Percentiles rank a stretch among this genome's conserved stretches.
phyloP scores from a whole-genome alignment of 2,797 vertebrate species.

The Lacerta agilis region DNA sequence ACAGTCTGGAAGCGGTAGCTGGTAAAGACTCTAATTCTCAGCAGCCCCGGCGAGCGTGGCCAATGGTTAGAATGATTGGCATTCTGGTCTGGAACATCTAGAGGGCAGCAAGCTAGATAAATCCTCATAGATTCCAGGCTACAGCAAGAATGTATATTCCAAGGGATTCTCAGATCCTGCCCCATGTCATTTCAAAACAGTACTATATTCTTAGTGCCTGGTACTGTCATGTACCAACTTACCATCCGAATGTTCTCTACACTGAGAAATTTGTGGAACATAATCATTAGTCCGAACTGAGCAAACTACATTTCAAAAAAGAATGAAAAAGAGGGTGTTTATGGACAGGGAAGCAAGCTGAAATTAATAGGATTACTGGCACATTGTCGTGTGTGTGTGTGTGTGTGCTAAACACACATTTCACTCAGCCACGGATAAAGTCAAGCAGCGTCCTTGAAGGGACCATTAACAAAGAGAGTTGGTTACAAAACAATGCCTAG shows the following conservation, averaged over 20 bases:
- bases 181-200: not conserved
- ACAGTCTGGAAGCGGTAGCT: too few species aligned
- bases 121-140: not conserved
- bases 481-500: not conserved
- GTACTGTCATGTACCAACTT: not conserved
- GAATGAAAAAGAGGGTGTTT: not conserved
- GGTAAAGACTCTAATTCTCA: not conserved
- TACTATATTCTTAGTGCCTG: not conserved
- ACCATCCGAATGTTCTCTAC: not conserved
- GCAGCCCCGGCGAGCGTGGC: not conserved
- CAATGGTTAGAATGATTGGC: not conserved
- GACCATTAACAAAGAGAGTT: conserved; percentile 29
- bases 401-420: conserved; percentile 12
- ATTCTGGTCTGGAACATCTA: not conserved
- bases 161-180: not conserved
- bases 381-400: not conserved
- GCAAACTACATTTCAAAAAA: not conserved
- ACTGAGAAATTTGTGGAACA: not conserved
- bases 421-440: conserved; percentile 7
- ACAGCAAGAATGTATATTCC: not conserved
- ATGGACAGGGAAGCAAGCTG: not conserved
- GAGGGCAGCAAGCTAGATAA: not conserved
- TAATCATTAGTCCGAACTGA: not conserved
- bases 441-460: conserved; percentile 45
- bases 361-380: conserved; percentile 18